Evolutionary conservation across 2,113 vertebrate species (phyloP).

Genomic region (Neotoma lepida): DNA sequence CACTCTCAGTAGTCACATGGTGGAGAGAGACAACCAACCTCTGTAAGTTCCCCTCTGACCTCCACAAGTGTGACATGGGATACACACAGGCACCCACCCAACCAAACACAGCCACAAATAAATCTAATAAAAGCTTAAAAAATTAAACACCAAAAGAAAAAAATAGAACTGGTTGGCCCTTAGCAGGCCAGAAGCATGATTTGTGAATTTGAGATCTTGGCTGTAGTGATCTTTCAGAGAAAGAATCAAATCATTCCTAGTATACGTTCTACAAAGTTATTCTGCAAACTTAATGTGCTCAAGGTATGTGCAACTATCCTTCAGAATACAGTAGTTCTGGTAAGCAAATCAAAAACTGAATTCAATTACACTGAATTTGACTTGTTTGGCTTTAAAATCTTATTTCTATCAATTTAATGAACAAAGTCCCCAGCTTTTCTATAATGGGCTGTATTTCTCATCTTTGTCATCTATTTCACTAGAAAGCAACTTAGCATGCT

Average conservation of each 20-base stretch:
- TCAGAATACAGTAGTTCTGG: constrained; percentile 26
- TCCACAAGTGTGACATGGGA: neutral
- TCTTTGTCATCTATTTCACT: neutral
- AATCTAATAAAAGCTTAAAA: constrained; percentile 53
- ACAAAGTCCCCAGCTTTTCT: neutral
- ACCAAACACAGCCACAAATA: neutral
- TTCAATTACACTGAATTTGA: constrained; percentile 30
- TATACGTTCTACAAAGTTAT: neutral
- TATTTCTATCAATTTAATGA: constrained; percentile 58
- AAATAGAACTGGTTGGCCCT: neutral
- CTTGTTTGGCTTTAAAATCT: constrained; percentile 49
- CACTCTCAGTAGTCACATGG: neutral
- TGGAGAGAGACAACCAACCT: neutral
- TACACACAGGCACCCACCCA: too few relatives aligned
- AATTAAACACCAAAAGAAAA: constrained; percentile 16
- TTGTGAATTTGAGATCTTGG: constrained; percentile 33
- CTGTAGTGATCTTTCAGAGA: constrained; percentile 12
- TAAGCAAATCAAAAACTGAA: constrained; percentile 52
- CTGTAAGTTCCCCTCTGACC: neutral
- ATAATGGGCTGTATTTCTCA: constrained; percentile 49
- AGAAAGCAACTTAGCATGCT: constrained; percentile 31
- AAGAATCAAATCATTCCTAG: constrained; percentile 8
- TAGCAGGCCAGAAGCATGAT: neutral
- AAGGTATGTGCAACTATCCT: constrained; percentile 33
- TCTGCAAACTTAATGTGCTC: constrained; percentile 36